These are phyloP conservation scores for Xerus rutilus DNA, from an alignment of 2,797 vertebrate genomes.

Conservation along the genomic window DNA sequence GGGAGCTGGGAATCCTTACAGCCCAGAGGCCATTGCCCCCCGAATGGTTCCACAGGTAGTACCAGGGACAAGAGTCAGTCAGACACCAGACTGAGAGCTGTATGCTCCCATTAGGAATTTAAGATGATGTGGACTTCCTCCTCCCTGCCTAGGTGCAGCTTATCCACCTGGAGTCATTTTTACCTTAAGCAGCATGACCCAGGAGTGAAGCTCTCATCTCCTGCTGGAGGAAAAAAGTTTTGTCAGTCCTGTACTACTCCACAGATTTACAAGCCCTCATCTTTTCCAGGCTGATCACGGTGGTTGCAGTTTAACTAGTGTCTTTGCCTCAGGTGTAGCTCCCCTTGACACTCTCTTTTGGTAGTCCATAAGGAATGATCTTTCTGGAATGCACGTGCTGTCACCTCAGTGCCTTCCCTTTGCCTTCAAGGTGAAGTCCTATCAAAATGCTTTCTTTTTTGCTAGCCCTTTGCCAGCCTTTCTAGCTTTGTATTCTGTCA, in stretches of 20 bases:
- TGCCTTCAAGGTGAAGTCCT: background rate
- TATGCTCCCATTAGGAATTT: background rate
- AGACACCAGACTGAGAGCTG: background rate
- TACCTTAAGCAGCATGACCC: background rate
- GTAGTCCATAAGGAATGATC: background rate
- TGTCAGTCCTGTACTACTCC: background rate
- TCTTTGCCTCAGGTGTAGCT: background rate
- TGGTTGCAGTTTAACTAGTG: background rate
- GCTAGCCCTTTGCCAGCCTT: background rate
- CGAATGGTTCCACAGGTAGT: background rate
- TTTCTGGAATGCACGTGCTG: background rate
- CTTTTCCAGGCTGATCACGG: background rate
- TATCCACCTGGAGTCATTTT: background rate
- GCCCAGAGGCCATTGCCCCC: background rate
- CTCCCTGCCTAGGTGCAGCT: background rate
- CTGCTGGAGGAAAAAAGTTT: background rate
- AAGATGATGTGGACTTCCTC: background rate
- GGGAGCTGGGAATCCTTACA: background rate
- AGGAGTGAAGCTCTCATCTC: background rate
- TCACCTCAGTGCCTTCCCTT: background rate
- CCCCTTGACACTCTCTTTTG: background rate
- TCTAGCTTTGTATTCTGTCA: background rate
- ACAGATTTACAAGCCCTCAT: background rate
- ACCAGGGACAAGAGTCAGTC: background rate
- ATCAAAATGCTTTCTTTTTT: background rate